These are phyloP conservation scores for Calephelis nemesis DNA, from an alignment of 1,140 invertebrate species.

Conservation along the genomic window DNA sequence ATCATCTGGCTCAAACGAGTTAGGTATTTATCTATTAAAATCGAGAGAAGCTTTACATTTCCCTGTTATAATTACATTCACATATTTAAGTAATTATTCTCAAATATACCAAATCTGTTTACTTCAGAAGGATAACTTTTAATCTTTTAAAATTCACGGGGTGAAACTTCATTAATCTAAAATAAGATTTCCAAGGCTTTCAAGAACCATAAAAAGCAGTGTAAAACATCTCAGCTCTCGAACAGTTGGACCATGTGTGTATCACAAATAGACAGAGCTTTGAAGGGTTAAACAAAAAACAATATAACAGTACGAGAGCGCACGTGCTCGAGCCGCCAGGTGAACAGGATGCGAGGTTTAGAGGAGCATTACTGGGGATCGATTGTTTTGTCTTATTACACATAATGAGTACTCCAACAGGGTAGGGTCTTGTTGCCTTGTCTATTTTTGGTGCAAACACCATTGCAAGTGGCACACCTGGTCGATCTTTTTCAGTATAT, in stretches of 20 bases:
- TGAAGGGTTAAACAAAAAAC: slow-evolving; percentile 33
- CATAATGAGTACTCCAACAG: slow-evolving; percentile 6
- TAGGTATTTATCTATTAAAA: too few relatives aligned
- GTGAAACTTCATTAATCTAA: too few relatives aligned
- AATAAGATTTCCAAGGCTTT: slow-evolving; percentile 2
- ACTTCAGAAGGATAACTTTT: too few relatives aligned
- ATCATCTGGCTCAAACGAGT: too few relatives aligned
- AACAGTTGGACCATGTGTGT: slow-evolving; percentile 20
- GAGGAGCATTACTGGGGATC: slow-evolving; percentile 7
- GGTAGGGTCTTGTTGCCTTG: background rate
- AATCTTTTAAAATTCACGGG: too few relatives aligned
- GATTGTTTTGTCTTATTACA: slow-evolving; percentile 24
- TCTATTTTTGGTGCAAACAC: background rate
- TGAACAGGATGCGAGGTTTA: slow-evolving; percentile 35
- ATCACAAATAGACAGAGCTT: slow-evolving; percentile 26
- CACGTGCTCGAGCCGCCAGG: slow-evolving; percentile 37
- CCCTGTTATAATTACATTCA: too few relatives aligned
- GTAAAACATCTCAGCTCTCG: background rate
- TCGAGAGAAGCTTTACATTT: too few relatives aligned
- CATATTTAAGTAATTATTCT: too few relatives aligned
- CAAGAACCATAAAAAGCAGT: slow-evolving; percentile 14
- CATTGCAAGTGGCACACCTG: background rate
- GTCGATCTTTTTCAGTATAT: background rate
- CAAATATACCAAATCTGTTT: too few relatives aligned
- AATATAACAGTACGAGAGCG: slow-evolving; percentile 25